Evolutionary conservation across 2,888 invertebrate species (phyloP), one percentile per base, ranked within the genome.

Genomic region (Drosophila falleni): DNA sequence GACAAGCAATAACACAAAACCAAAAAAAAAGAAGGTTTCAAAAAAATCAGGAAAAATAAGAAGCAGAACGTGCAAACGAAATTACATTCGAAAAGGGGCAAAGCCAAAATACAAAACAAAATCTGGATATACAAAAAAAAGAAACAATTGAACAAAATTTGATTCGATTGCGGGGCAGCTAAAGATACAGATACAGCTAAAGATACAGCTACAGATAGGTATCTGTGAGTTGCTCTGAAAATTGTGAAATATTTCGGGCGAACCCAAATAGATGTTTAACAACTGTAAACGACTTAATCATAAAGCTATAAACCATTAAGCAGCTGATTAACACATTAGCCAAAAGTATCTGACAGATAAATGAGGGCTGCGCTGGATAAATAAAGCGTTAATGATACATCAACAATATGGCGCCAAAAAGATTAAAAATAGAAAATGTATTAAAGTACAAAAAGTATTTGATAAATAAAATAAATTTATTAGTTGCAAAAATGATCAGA

Each of bases 1-100:
- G 80, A 78, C 69, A 76, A 79, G 79, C 84, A 89, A 80, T 64
- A 78, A 80, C 72, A 85, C 77, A 47, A 78, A 78, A 85, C 77
- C 44, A 78, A 78, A 11, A 51, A 58, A 63, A 26, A 26, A 26
- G 6, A 69, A 33, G 51, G 44, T 44, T 74, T 63, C 50, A 39
- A 69, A 83, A 83, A 81, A 64, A 55, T 60, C 41, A 46, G 26
- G 19, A 64, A 71, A 23, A 23, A 23, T 3, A 60, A 54, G 49
- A 75, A 59, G 55, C 67, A 84, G 69, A 76, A 71, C 66, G 63
- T 62, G 68, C 63, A 76, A 73, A 62, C 58, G 50, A 77, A 79
- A 79, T 73, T 63, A 67, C 69, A 73, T 72, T 69, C 63, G 69
- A 69, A 69, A 80, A 76, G 73, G 67, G 66, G 67, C 74, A 74